Evolutionary conservation across 1,140 invertebrate species (phyloP).

Genomic region (Vollenhovia emeryi): DNA sequence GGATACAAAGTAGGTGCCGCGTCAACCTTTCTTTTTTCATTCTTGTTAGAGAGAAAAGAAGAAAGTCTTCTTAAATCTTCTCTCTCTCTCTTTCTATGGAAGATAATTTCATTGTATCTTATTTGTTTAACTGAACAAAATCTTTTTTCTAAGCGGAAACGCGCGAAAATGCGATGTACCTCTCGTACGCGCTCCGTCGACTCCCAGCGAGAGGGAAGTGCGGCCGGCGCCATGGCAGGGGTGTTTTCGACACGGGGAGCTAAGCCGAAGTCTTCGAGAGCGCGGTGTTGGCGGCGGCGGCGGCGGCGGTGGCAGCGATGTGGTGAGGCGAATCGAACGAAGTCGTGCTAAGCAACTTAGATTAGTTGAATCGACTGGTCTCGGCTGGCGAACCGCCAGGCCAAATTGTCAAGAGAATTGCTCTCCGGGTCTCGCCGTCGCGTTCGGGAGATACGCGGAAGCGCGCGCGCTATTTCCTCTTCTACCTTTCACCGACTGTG

Average conservation of each 20-base stretch:
- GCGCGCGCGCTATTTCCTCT: conserved; percentile 37
- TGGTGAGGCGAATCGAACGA: conserved; percentile 77
- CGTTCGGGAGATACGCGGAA: conserved; percentile 62
- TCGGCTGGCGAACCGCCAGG: conserved; percentile 81
- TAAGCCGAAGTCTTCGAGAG: conserved; percentile 40
- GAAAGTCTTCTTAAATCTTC: too few relatives aligned
- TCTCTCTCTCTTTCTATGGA: too few relatives aligned
- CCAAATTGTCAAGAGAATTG: conserved; percentile 85
- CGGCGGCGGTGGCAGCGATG: background rate
- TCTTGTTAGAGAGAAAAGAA: too few relatives aligned
- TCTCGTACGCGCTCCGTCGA: background rate
- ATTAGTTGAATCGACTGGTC: conserved; percentile 84
- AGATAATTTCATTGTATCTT: too few relatives aligned
- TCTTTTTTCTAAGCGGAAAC: conserved; percentile 59
- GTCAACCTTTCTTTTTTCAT: too few relatives aligned
- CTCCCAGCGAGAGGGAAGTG: background rate
- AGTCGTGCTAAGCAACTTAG: conserved; percentile 84
- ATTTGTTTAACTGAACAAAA: too few relatives aligned
- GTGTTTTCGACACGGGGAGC: conserved; percentile 32
- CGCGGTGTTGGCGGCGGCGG: conserved; percentile 43
- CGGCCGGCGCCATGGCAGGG: background rate
- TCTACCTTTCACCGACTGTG: conserved; percentile 52
- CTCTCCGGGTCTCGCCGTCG: conserved; percentile 73
- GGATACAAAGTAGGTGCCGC: too few relatives aligned
- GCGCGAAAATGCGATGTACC: conserved; percentile 31